Evolutionary conservation across 2,113 vertebrate genomes (phyloP).

Genomic region (Onychostoma macrolepis): DNA sequence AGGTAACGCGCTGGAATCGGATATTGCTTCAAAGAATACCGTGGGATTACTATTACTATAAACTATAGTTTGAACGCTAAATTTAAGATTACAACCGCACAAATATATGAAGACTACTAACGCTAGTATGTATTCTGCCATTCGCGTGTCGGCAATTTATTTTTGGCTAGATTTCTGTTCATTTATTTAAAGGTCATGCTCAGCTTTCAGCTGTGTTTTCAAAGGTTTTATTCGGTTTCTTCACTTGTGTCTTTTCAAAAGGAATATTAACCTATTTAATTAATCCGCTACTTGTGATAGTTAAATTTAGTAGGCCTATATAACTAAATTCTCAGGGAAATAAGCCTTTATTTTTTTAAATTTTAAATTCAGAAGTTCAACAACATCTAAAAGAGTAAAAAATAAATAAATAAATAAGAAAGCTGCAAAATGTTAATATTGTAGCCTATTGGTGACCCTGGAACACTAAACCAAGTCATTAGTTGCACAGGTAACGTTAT

Average conservation of each 20-base stretch:
- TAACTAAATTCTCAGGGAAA: neutral
- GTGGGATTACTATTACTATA: neutral
- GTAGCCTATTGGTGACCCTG: too few relatives aligned
- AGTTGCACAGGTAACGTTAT: too few relatives aligned
- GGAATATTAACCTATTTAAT: neutral
- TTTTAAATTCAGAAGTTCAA: neutral
- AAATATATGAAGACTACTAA: neutral
- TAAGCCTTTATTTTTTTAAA: neutral
- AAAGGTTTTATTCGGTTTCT: neutral
- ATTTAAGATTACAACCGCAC: neutral
- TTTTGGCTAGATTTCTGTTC: neutral
- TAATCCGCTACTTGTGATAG: neutral
- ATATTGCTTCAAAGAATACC: neutral
- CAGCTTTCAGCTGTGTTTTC: neutral
- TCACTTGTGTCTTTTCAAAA: neutral
- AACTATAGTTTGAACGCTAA: neutral
- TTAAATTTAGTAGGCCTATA: neutral
- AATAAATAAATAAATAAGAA: neutral
- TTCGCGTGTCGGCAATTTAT: neutral
- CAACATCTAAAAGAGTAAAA: neutral
- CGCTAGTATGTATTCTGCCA: neutral
- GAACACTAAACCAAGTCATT: too few relatives aligned
- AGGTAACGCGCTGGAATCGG: neutral
- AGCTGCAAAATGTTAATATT: neutral
- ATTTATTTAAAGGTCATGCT: neutral